Percentiles rank a stretch among this genome's conserved stretches.
Conservation (phyloP, 2,888 invertebrate species). For the Coleophora deauratella region DNA sequence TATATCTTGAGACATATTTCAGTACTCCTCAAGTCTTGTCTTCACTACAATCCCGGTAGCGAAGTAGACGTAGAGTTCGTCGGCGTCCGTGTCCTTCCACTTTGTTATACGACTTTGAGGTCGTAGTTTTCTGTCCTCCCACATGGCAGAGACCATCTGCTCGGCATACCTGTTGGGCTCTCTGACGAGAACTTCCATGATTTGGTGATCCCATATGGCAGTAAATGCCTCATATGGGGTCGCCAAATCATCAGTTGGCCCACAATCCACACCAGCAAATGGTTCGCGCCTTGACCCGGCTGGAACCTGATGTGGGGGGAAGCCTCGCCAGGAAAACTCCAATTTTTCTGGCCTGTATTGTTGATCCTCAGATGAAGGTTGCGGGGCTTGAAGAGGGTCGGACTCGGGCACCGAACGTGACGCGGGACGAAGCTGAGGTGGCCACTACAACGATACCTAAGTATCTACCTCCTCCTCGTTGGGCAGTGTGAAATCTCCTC, state of each 20-base stretch:
- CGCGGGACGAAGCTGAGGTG: background rate
- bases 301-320: too few relatives aligned
- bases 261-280: background rate
- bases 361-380: background rate
- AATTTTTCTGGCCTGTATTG: too few relatives aligned
- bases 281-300: background rate
- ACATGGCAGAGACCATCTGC: conserved; percentile 3
- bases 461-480: background rate
- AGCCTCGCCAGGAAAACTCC: too few relatives aligned
- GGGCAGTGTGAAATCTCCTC: background rate
- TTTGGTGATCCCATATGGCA: conserved; percentile 11
- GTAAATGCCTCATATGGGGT: conserved; percentile 10
- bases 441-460: too few relatives aligned
- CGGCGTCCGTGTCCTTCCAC: conserved; percentile 1
- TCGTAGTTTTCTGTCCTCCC: background rate
- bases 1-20: conserved; percentile 14
- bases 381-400: background rate
- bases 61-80: conserved; percentile 19
- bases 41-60: conserved; percentile 21
- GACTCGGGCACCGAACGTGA: background rate
- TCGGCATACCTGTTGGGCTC: conserved; percentile 15
- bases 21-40: conserved; percentile 19
- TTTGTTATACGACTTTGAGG: background rate
- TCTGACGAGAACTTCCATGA: conserved; percentile 9
- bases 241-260: conserved; percentile 7